Conservation (phyloP, 2,797 vertebrate species). For the Synaphobranchus kaupii region DNA sequence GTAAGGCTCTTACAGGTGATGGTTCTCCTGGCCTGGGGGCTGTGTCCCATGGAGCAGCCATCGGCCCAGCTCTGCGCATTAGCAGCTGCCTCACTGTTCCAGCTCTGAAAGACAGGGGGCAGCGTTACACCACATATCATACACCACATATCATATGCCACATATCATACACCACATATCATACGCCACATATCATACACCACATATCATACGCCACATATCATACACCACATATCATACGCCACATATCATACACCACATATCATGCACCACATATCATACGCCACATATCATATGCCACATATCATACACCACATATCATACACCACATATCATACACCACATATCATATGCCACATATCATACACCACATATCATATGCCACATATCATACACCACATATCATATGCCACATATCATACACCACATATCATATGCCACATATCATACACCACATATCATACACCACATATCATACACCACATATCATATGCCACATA, state of each 20-base stretch:
- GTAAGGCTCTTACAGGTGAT: constrained; percentile 51
- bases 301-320: no score
- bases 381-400: no score
- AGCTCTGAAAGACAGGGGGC: constrained; percentile 52
- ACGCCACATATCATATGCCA: no score
- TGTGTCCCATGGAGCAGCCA: constrained; percentile 61
- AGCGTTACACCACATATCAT: neutral
- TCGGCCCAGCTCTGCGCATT: constrained; percentile 64
- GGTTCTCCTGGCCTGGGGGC: constrained; percentile 45
- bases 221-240: neutral
- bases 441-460: neutral
- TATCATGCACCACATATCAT: no score
- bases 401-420: no score
- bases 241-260: neutral
- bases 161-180: neutral
- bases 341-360: no score
- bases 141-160: neutral
- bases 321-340: no score
- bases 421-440: neutral
- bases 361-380: no score
- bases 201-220: neutral
- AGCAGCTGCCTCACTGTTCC: constrained; percentile 46
- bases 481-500: no score
- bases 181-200: no score
- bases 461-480: neutral